phyloP scores from a whole-genome alignment of 2,113 vertebrate species.

The Oreochromis tanganicae region DNA sequence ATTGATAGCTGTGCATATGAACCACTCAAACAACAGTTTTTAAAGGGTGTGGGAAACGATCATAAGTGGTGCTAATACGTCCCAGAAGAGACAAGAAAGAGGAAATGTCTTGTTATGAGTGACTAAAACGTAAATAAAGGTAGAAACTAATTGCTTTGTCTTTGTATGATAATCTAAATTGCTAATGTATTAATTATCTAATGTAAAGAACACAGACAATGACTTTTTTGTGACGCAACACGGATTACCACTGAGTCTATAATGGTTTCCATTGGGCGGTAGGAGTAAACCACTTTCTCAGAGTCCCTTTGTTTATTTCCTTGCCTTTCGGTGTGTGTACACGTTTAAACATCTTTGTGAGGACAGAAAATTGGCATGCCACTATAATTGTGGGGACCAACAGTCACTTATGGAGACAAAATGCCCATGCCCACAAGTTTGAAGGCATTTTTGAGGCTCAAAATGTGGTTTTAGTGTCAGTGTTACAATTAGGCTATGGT shows the following conservation, averaged over 20 bases:
- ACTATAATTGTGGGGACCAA: background rate
- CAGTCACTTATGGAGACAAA: background rate
- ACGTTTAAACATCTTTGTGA: background rate
- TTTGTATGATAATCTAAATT: background rate
- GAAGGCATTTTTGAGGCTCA: background rate
- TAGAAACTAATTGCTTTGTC: background rate
- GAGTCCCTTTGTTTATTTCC: background rate
- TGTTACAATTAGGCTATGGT: background rate
- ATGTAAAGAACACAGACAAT: background rate
- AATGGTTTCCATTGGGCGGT: background rate
- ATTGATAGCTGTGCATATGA: conserved; percentile 46
- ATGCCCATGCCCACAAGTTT: background rate
- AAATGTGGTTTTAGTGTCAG: background rate
- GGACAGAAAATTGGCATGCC: background rate
- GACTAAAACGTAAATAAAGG: background rate
- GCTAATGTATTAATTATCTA: background rate
- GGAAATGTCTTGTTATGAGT: background rate
- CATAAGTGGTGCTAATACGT: background rate
- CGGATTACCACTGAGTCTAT: background rate
- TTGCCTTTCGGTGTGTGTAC: background rate
- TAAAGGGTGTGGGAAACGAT: background rate
- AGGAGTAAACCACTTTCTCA: background rate
- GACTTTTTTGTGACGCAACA: background rate
- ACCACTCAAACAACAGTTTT: conserved; percentile 20
- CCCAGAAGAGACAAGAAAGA: background rate